Conservation (phyloP, 2,113 vertebrate genomes). For the Paracanthobrama guichenoti region DNA sequence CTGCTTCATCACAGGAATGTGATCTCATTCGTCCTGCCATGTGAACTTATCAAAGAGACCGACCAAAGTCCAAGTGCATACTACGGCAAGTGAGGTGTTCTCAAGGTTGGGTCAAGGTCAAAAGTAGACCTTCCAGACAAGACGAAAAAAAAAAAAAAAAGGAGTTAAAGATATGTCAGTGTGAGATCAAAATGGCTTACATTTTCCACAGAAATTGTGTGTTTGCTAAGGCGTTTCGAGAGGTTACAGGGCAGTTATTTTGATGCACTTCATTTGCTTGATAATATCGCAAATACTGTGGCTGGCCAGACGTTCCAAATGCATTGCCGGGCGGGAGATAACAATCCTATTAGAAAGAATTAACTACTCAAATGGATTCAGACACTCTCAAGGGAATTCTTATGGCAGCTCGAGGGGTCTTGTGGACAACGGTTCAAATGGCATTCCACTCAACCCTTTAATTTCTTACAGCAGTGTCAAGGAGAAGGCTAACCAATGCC, state of each 20-base stretch:
- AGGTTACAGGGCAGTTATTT: not conserved
- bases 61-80: conserved; percentile 48
- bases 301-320: not conserved
- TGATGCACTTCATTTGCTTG: not conserved
- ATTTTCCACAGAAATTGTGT: not conserved
- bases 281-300: not conserved
- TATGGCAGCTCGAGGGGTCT: conserved; percentile 26
- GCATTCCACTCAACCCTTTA: conserved; percentile 23
- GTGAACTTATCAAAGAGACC: conserved; percentile 51
- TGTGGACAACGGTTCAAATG: conserved; percentile 19
- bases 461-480: conserved; percentile 23
- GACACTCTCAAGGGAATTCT: not conserved
- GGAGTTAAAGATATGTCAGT: not conserved
- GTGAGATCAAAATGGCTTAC: not conserved
- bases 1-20: conserved; percentile 28
- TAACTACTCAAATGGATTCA: conserved; percentile 22
- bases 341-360: conserved; percentile 1
- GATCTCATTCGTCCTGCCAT: conserved; percentile 20
- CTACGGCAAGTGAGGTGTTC: not conserved
- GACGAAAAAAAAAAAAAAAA: not conserved
- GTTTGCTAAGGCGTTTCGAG: not conserved
- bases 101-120: not conserved
- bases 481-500: conserved; percentile 25
- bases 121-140: not conserved
- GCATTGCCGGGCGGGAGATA: not conserved